Conservation (phyloP, 2,888 invertebrate genomes). For the Dryococelus australis region DNA sequence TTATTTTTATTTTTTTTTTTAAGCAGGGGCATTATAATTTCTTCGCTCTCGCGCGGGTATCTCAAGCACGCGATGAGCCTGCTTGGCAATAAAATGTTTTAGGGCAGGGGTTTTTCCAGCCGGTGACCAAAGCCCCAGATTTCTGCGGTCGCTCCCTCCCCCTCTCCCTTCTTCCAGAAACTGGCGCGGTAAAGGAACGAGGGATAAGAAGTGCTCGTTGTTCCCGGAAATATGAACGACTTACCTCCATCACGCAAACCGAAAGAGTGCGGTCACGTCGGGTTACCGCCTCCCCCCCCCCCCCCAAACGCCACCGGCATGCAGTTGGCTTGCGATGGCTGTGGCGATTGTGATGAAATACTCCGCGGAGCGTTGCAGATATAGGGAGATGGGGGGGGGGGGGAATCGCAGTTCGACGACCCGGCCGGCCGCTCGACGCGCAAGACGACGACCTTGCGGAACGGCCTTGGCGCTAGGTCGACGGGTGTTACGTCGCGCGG, state of each 20-base stretch:
- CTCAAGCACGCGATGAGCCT: not conserved
- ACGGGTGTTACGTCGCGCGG: not conserved
- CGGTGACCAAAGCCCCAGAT: too few species aligned
- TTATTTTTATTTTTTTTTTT: not conserved
- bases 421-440: not conserved
- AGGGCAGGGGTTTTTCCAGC: not conserved
- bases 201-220: not conserved
- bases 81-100: not conserved
- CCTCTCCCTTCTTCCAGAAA: too few species aligned
- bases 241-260: not conserved
- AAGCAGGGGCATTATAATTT: not conserved
- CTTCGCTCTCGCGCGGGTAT: too few species aligned
- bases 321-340: not conserved
- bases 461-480: slow-evolving; percentile 9
- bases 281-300: not conserved
- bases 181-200: not conserved
- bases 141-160: not conserved
- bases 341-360: not conserved
- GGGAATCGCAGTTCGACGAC: not conserved
- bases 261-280: not conserved
- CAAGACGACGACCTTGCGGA: not conserved
- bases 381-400: not conserved
- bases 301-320: not conserved
- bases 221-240: not conserved
- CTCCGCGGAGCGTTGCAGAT: not conserved